Conservation (phyloP, 1,140 invertebrate genomes). For the Eciton burchellii region DNA sequence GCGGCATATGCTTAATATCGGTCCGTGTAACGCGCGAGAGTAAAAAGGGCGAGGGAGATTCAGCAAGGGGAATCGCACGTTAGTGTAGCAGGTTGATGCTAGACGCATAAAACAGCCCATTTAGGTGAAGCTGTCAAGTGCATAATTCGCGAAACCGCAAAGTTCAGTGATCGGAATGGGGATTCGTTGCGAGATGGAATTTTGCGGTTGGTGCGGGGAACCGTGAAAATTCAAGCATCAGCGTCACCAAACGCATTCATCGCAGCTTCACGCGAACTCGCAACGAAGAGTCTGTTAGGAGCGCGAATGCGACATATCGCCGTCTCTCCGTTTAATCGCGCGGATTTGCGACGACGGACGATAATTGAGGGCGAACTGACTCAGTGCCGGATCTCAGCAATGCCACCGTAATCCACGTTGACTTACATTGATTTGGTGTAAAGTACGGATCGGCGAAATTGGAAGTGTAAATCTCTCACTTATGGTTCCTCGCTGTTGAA, state of each 20-base stretch:
- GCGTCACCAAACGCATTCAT: background rate
- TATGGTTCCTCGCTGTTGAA: background rate
- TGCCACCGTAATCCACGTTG: no score
- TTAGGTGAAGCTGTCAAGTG: conserved; percentile 18
- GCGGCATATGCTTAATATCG: background rate
- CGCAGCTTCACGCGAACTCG: background rate
- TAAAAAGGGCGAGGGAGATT: conserved; percentile 9
- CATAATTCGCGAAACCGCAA: conserved; percentile 20
- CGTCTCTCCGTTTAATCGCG: background rate
- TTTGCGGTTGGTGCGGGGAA: background rate
- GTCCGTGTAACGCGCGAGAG: background rate
- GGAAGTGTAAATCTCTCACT: background rate
- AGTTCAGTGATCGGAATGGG: background rate
- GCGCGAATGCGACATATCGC: background rate
- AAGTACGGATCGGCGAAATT: background rate
- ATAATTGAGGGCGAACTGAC: no score
- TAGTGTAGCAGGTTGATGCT: background rate
- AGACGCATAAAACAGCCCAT: background rate
- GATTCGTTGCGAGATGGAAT: conserved; percentile 27
- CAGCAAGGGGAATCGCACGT: background rate
- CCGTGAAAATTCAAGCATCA: conserved; percentile 24
- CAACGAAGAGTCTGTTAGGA: conserved; percentile 8
- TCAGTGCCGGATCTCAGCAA: no score
- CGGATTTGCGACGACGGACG: background rate
- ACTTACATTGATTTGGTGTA: background rate